phyloP scores from a whole-genome alignment of 2,797 vertebrate species.

The Florisuga fusca region DNA sequence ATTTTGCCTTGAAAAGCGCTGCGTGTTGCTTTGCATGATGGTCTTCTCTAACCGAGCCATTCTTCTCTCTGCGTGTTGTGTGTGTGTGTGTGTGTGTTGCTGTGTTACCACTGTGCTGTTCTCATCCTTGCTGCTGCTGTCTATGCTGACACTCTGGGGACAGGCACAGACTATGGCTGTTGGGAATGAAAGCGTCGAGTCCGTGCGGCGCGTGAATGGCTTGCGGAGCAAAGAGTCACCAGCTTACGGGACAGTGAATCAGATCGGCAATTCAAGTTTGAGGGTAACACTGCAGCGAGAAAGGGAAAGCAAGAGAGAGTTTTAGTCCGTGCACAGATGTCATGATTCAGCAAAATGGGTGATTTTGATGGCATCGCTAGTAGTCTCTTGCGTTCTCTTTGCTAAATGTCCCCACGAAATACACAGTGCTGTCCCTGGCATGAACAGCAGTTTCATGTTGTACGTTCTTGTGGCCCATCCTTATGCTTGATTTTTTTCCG shows the following conservation, averaged over 20 bases:
- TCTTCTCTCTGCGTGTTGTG: slow-evolving; percentile 68
- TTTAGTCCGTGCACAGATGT: neutral
- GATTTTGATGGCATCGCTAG: slow-evolving; percentile 49
- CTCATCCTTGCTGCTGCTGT: slow-evolving; percentile 69
- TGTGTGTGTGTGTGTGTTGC: neutral
- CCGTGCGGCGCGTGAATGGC: slow-evolving; percentile 72
- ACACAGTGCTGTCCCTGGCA: slow-evolving; percentile 29
- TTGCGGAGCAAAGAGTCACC: slow-evolving; percentile 74
- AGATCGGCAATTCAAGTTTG: slow-evolving; percentile 75
- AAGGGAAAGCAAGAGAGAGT: slow-evolving; percentile 54
- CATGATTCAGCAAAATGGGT: slow-evolving; percentile 45
- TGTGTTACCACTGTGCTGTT: slow-evolving; percentile 30
- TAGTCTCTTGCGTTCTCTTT: slow-evolving; percentile 52
- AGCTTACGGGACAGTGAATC: slow-evolving; percentile 76
- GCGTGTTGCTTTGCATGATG: slow-evolving; percentile 21
- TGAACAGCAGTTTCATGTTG: slow-evolving; percentile 40
- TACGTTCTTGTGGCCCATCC: neutral
- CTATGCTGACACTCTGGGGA: slow-evolving; percentile 75
- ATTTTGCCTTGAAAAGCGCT: slow-evolving; percentile 45
- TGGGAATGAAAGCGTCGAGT: slow-evolving; percentile 73
- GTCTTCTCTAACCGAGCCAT: slow-evolving; percentile 52
- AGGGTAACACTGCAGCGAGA: slow-evolving; percentile 70
- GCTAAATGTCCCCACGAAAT: neutral
- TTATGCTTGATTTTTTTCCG: neutral
- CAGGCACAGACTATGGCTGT: slow-evolving; percentile 71